Evolutionary conservation across 1,140 invertebrate genomes (phyloP), one percentile per base, ranked within the genome.

Genomic region (Papilio dardanus): DNA sequence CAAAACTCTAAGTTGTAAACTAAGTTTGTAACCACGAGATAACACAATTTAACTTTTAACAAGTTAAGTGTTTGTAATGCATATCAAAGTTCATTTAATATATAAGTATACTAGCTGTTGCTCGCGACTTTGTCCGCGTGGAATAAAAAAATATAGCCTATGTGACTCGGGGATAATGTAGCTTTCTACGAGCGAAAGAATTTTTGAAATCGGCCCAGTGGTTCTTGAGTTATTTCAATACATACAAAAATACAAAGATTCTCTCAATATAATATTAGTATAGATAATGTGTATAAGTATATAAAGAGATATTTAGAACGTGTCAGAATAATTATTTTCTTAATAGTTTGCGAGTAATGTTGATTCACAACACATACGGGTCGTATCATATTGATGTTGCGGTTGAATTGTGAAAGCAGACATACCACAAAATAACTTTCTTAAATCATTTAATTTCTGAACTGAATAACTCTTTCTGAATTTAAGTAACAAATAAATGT

Each of bases 31-130:
- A 54, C 10, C 14, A n/a, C n/a, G n/a, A n/a, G n/a, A 54, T 21
- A 54, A 71, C 24, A 10, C 6, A n/a, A 71, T 58, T 74, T 40
- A 77, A 74, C 62, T 50, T 75, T 16, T 28, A 21, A 46, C 50
- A 5, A 58, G 19, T 71, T 40, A 71, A 16, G 24, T 21, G 46
- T 62, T 62, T 62, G 21, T 58, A 28, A 28, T 62, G 54, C 54
- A 62, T 62, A 62, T 12, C 10, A 28, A 28, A 62, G n/a, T n/a
- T n/a, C n/a, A n/a, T n/a, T n/a, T n/a, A n/a, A n/a, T n/a, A n/a
- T n/a, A n/a, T n/a, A n/a, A n/a, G n/a, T n/a, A n/a, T n/a, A n/a
- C n/a, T n/a, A n/a, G n/a, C n/a, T n/a, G n/a, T n/a, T n/a, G n/a
- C n/a, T n/a, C n/a, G n/a, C n/a, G n/a, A n/a, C n/a, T n/a, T n/a